These are phyloP conservation scores for Romanogobio albipinnatus DNA, from an alignment of 2,113 vertebrate species.

Conservation along the genomic window DNA sequence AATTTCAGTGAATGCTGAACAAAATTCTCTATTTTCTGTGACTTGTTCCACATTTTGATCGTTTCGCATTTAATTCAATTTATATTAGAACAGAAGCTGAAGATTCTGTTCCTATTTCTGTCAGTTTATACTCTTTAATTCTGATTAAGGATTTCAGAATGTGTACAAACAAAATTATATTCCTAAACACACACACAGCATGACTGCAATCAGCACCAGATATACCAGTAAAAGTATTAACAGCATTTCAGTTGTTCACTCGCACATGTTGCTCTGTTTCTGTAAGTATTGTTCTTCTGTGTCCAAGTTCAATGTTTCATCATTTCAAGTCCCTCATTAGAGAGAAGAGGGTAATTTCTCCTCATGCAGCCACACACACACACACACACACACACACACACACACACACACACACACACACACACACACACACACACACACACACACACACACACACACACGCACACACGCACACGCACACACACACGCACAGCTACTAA, in stretches of 20 bases:
- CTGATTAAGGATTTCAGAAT: neutral
- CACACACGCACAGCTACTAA: neutral
- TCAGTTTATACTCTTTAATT: neutral
- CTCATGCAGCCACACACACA: neutral
- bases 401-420: neutral
- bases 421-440: too few relatives aligned
- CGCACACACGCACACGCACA: neutral
- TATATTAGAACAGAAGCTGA: too few relatives aligned
- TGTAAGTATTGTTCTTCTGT: constrained; percentile 25
- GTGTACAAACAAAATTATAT: neutral
- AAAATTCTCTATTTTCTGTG: too few relatives aligned
- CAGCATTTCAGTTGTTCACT: neutral
- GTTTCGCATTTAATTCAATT: too few relatives aligned
- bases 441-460: neutral
- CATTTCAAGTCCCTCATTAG: constrained; percentile 33
- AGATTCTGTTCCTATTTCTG: neutral
- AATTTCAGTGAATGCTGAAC: too few relatives aligned
- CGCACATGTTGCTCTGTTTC: constrained; percentile 11
- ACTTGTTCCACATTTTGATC: too few relatives aligned
- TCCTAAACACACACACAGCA: neutral
- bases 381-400: neutral
- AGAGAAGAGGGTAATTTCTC: constrained; percentile 27
- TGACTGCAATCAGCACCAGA: neutral
- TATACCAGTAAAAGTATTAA: neutral
- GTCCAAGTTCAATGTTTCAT: constrained; percentile 30